These are phyloP conservation scores for Anastrepha ludens DNA, from an alignment of 1,140 invertebrate species.

Conservation along the genomic window DNA sequence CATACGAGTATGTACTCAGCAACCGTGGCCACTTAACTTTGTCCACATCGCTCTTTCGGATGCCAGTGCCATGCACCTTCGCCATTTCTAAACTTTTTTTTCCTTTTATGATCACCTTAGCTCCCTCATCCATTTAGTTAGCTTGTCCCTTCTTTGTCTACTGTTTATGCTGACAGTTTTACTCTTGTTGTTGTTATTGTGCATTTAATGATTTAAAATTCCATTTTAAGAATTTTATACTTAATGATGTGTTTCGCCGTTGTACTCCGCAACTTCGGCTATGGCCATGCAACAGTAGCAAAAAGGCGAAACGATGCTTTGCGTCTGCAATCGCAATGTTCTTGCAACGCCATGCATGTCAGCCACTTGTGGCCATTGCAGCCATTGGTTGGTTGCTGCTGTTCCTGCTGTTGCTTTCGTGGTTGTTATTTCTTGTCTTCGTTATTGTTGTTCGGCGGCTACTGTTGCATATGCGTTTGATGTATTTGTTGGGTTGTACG, in stretches of 20 bases:
- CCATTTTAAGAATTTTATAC: constrained; percentile 75
- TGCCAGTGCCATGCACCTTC: background rate
- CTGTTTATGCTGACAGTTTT: constrained; percentile 44
- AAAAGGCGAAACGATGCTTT: background rate
- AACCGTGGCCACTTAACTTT: background rate
- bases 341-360: constrained; percentile 5
- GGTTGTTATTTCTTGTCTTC: background rate
- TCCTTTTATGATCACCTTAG: background rate
- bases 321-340: background rate
- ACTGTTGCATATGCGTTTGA: constrained; percentile 6
- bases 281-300: background rate
- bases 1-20: background rate
- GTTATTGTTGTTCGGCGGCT: background rate
- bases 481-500: background rate
- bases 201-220: constrained; percentile 73
- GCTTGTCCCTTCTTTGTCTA: background rate
- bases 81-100: constrained; percentile 20
- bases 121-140: constrained; percentile 56
- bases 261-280: background rate
- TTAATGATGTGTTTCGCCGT: constrained; percentile 74
- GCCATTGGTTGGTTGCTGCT: background rate
- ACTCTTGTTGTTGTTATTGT: constrained; percentile 64
- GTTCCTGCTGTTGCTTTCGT: background rate
- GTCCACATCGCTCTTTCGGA: background rate
- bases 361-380: background rate